These are phyloP conservation scores for Grus americana DNA, from an alignment of 2,113 vertebrate species.

Conservation along the genomic window DNA sequence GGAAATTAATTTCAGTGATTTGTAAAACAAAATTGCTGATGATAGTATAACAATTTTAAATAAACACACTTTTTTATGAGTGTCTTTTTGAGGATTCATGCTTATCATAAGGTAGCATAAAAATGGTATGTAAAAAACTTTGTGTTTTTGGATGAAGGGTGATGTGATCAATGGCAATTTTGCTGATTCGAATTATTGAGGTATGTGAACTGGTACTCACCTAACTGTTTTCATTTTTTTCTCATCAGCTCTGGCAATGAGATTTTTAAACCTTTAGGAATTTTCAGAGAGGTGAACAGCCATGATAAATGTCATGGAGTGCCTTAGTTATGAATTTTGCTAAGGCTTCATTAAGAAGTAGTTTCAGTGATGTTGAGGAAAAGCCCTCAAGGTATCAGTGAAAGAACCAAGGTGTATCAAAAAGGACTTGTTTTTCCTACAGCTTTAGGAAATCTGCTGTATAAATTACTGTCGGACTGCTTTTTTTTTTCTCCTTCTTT, in stretches of 20 bases:
- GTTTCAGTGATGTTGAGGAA: neutral
- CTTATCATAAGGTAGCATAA: neutral
- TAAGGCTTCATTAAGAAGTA: neutral
- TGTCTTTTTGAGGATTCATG: neutral
- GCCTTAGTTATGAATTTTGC: neutral
- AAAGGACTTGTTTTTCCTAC: neutral
- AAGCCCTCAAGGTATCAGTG: neutral
- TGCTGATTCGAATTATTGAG: neutral
- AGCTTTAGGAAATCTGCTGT: neutral
- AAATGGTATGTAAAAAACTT: neutral
- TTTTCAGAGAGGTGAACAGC: neutral
- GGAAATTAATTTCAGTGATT: neutral
- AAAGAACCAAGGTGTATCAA: neutral
- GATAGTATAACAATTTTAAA: neutral
- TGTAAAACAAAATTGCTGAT: neutral
- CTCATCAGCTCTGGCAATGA: neutral
- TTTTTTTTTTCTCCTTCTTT: neutral
- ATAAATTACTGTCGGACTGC: conserved; percentile 14
- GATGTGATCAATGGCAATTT: neutral
- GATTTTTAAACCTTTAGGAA: neutral
- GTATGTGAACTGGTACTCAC: neutral
- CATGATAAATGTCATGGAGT: neutral
- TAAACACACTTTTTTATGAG: neutral
- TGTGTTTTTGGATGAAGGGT: neutral
- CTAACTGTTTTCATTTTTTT: neutral